Evolutionary conservation across 1,140 invertebrate genomes (phyloP).

Genomic region (Oscheius sp.): DNA sequence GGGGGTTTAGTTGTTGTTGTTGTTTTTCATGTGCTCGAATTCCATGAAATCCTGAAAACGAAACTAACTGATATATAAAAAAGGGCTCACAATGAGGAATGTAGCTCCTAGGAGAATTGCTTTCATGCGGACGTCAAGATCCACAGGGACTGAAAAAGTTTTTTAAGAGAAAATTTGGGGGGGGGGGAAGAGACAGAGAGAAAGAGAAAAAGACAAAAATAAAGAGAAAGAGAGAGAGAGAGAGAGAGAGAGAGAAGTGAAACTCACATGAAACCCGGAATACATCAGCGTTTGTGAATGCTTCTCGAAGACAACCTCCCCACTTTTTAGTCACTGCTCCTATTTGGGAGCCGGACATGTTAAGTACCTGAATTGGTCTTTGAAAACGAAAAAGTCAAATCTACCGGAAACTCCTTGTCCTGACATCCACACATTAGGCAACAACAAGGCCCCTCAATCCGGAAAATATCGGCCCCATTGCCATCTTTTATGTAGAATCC

Average conservation of each 20-base stretch:
- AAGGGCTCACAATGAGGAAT: constrained; percentile 27
- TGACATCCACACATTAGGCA: constrained; percentile 31
- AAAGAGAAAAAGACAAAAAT: not conserved
- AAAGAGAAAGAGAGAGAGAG: too few relatives aligned
- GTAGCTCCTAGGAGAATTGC: constrained; percentile 31
- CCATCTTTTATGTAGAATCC: constrained; percentile 9
- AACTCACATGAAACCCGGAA: constrained; percentile 27
- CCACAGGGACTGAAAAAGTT: constrained; percentile 18
- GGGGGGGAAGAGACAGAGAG: not conserved
- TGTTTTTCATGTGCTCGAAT: constrained; percentile 8
- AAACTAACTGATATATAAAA: not conserved
- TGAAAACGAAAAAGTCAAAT: not conserved
- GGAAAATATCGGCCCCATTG: constrained; percentile 13
- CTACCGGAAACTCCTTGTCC: constrained; percentile 34
- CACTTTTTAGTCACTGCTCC: constrained; percentile 34
- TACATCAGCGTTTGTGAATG: constrained; percentile 31
- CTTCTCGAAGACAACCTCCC: constrained; percentile 26
- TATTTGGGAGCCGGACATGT: not conserved
- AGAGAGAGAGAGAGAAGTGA: not conserved
- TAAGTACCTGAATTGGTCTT: constrained; percentile 1
- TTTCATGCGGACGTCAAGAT: constrained; percentile 27
- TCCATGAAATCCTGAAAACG: constrained; percentile 10
- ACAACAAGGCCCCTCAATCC: constrained; percentile 28
- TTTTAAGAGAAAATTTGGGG: constrained; percentile 6
- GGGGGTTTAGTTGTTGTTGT: not conserved